Evolutionary conservation across 2,113 vertebrate species (phyloP).

Genomic region (Nesogale talazaci): DNA sequence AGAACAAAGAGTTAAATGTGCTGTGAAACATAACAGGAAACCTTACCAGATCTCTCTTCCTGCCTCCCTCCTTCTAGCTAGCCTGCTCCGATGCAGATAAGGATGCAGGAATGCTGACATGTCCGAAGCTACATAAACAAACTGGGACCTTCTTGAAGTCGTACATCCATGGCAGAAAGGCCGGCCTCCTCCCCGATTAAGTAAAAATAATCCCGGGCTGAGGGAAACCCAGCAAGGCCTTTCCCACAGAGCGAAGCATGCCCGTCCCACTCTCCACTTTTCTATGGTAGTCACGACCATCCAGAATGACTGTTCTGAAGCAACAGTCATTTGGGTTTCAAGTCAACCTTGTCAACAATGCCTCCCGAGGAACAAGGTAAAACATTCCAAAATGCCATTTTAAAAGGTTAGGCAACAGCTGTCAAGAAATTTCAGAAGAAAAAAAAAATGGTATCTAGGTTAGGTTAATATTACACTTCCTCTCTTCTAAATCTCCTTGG

Average conservation of each 20-base stretch:
- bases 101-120: slow-evolving; percentile 51
- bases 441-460: slow-evolving; percentile 80
- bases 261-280: slow-evolving; percentile 32
- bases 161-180: slow-evolving; percentile 52
- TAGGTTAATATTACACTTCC: slow-evolving; percentile 80
- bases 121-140: slow-evolving; percentile 58
- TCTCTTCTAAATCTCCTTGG: slow-evolving; percentile 66
- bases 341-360: slow-evolving; percentile 37
- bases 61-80: slow-evolving; percentile 63
- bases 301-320: slow-evolving; percentile 5
- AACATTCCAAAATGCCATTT: slow-evolving; percentile 57
- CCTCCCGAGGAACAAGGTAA: background rate
- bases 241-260: slow-evolving; percentile 53
- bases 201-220: slow-evolving; percentile 57
- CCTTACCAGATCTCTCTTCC: slow-evolving; percentile 66
- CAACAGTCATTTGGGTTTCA: background rate
- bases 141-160: slow-evolving; percentile 63
- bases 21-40: slow-evolving; percentile 68
- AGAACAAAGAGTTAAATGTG: slow-evolving; percentile 40
- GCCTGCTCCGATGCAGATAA: slow-evolving; percentile 62
- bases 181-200: slow-evolving; percentile 48
- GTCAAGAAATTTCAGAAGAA: slow-evolving; percentile 77
- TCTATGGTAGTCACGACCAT: background rate
- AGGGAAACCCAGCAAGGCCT: background rate
- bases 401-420: slow-evolving; percentile 71